Conservation (phyloP, 2,888 invertebrate species). For the Eristalis pertinax region DNA sequence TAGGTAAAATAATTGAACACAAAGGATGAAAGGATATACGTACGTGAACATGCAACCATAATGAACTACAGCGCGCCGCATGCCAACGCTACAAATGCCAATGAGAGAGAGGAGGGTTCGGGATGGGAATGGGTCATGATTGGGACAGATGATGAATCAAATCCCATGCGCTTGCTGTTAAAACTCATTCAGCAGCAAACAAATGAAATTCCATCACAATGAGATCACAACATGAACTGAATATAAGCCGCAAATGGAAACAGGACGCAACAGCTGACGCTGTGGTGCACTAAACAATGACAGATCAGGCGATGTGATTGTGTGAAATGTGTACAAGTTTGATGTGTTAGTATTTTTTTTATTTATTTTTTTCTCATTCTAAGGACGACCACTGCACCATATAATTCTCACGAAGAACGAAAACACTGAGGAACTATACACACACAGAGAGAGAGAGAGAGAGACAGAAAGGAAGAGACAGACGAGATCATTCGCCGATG, state of each 20-base stretch:
- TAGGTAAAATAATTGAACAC: constrained; percentile 30
- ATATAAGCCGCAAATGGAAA: constrained; percentile 5
- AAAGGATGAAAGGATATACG: constrained; percentile 21
- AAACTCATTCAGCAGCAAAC: constrained; percentile 32
- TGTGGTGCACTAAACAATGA: constrained; percentile 41
- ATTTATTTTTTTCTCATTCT: not conserved
- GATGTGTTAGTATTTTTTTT: constrained; percentile 13
- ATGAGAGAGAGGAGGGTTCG: not conserved
- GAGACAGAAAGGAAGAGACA: not conserved
- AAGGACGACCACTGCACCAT: constrained; percentile 8
- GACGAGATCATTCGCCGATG: not conserved
- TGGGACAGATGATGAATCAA: constrained; percentile 32
- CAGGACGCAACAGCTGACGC: constrained; percentile 51
- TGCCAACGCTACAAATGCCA: constrained; percentile 47
- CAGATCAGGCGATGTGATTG: constrained; percentile 18
- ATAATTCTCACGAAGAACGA: not conserved
- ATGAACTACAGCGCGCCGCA: constrained; percentile 26
- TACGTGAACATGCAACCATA: constrained; percentile 46
- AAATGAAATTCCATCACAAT: constrained; percentile 17
- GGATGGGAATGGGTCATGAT: constrained; percentile 27
- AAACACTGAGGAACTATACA: not conserved
- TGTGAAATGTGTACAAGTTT: constrained; percentile 27
- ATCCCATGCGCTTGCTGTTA: constrained; percentile 60
- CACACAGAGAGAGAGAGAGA: not conserved
- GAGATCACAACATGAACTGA: constrained; percentile 7